phyloP scores from a whole-genome alignment of 2,113 vertebrate species.

The Labeo catla region DNA sequence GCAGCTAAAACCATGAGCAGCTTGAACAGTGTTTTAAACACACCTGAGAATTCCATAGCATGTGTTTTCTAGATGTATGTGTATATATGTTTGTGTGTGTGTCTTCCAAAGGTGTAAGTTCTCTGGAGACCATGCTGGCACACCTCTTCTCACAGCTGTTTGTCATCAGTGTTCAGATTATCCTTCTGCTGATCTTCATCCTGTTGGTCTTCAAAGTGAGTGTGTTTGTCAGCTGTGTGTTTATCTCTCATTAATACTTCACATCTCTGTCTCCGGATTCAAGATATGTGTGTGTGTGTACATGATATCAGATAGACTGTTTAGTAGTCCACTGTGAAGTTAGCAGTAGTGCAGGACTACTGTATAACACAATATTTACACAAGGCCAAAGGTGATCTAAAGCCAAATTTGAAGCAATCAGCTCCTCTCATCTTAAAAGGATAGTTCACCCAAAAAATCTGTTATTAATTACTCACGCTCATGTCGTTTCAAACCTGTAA shows the following conservation, averaged over 20 bases:
- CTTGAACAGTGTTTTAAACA: background rate
- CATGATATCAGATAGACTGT: no score
- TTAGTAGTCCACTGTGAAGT: background rate
- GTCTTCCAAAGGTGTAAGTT: constrained; percentile 74
- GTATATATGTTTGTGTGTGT: background rate
- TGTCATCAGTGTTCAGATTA: constrained; percentile 80
- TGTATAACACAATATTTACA: background rate
- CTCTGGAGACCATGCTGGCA: constrained; percentile 79
- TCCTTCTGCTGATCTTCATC: constrained; percentile 77
- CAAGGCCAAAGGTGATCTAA: background rate
- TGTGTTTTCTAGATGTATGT: background rate
- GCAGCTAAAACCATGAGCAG: background rate
- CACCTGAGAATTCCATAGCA: background rate
- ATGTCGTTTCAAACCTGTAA: no score
- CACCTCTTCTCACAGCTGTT: constrained; percentile 81
- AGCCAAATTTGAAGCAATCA: no score
- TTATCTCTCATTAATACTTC: constrained; percentile 10
- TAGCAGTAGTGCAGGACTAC: background rate
- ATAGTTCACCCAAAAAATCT: background rate
- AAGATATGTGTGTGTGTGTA: no score
- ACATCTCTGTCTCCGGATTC: no score
- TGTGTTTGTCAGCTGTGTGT: background rate
- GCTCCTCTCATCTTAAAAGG: background rate
- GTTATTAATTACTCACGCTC: no score
- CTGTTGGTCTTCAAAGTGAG: constrained; percentile 78